Conservation (phyloP, 2,888 invertebrate species). For the Homarus gammarus region DNA sequence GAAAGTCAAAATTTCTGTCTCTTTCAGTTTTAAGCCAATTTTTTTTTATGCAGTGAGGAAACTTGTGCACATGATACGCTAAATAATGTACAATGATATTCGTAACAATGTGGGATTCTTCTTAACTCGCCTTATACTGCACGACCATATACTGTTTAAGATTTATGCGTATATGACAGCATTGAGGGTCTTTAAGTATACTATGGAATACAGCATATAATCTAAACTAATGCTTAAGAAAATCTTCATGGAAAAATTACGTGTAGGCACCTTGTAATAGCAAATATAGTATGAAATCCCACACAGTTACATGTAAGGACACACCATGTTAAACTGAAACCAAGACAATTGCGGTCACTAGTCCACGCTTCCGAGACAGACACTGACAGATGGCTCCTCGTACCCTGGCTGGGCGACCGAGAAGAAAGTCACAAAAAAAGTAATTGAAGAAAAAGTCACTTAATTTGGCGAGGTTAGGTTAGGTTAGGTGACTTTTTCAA, state of each 20-base stretch:
- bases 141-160: neutral
- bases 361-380: too few species aligned
- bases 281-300: neutral
- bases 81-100: neutral
- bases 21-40: neutral
- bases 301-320: neutral
- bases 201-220: neutral
- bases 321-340: neutral
- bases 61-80: neutral
- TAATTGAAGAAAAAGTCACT: too few species aligned
- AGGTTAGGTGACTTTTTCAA: too few species aligned
- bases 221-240: slow-evolving; percentile 12
- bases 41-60: neutral
- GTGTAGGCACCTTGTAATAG: neutral
- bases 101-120: neutral
- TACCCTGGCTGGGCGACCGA: too few species aligned
- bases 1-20: neutral
- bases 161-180: neutral
- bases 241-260: slow-evolving; percentile 7
- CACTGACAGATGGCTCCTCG: too few species aligned
- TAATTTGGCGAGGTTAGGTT: too few species aligned
- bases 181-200: neutral
- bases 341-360: too few species aligned
- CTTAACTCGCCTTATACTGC: neutral
- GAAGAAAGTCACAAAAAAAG: too few species aligned